A percentile compares a stretch with the other conserved stretches of the same genome.
Evolutionary conservation across 1,140 invertebrate species (phyloP).

Genomic region (Bilobella aurantiaca): DNA sequence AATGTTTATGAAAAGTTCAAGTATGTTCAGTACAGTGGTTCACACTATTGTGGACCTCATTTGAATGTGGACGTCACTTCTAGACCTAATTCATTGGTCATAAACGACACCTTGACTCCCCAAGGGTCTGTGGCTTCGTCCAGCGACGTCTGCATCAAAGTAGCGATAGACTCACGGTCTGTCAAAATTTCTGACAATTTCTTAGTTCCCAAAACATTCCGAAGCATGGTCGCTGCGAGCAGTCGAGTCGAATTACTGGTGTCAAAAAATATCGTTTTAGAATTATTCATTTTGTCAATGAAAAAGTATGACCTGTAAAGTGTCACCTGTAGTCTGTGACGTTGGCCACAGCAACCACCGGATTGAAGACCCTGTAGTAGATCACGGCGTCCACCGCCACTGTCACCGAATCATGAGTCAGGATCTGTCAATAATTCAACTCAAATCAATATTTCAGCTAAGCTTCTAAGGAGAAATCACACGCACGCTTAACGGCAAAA

Average conservation of each 20-base stretch:
- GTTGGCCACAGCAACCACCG: conserved; percentile 54
- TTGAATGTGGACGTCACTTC: no score
- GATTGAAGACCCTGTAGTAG: conserved; percentile 79
- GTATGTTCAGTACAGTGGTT: no score
- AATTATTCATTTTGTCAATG: neutral
- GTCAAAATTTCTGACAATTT: conserved; percentile 81
- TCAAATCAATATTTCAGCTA: no score
- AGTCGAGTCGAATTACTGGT: conserved; percentile 70
- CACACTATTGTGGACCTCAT: no score
- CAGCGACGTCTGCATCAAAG: conserved; percentile 68
- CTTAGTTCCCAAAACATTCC: conserved; percentile 80
- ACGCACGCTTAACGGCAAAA: no score
- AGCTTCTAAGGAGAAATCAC: no score
- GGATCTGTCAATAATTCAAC: conserved; percentile 58
- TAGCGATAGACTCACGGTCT: conserved; percentile 80
- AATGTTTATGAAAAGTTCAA: no score
- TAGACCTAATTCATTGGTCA: no score
- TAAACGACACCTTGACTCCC: no score
- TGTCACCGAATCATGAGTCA: conserved; percentile 86
- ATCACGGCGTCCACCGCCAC: conserved; percentile 86
- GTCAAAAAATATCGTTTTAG: no score
- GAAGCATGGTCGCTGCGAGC: conserved; percentile 70
- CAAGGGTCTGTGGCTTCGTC: conserved; percentile 91
- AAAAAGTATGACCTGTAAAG: neutral
- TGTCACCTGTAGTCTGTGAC: conserved; percentile 30